phyloP scores from a whole-genome alignment of 2,113 vertebrate species.

The Sinosuthora webbiana region DNA sequence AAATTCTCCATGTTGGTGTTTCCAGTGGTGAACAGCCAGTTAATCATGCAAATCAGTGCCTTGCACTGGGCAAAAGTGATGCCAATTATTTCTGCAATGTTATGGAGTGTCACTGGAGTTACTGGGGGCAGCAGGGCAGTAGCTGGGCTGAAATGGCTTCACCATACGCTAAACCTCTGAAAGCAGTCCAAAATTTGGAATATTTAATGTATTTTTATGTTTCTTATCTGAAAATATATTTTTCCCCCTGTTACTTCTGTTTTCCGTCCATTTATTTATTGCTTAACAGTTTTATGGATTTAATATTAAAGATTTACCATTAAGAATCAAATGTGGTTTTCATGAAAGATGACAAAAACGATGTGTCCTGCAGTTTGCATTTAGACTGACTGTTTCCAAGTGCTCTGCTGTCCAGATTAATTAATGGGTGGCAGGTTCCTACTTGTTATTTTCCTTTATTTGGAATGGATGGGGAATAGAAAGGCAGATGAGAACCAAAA shows the following conservation, averaged over 20 bases:
- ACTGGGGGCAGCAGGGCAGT: not conserved
- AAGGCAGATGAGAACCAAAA: not conserved
- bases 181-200: not conserved
- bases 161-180: not conserved
- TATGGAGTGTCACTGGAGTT: not conserved
- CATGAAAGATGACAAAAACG: not conserved
- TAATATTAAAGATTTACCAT: not conserved
- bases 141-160: not conserved
- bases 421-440: not conserved
- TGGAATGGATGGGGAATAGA: not conserved
- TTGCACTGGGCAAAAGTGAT: not conserved
- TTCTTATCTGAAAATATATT: not conserved
- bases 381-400: not conserved
- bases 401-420: not conserved
- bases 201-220: not conserved
- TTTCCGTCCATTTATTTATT: not conserved
- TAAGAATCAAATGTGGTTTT: not conserved
- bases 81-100: not conserved
- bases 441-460: not conserved
- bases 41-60: not conserved
- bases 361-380: not conserved
- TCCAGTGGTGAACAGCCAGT: not conserved
- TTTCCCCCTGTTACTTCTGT: not conserved
- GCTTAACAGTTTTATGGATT: not conserved
- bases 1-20: not conserved